These are phyloP conservation scores for Cabera pusaria DNA, from an alignment of 2,888 invertebrate genomes.

Conservation along the genomic window DNA sequence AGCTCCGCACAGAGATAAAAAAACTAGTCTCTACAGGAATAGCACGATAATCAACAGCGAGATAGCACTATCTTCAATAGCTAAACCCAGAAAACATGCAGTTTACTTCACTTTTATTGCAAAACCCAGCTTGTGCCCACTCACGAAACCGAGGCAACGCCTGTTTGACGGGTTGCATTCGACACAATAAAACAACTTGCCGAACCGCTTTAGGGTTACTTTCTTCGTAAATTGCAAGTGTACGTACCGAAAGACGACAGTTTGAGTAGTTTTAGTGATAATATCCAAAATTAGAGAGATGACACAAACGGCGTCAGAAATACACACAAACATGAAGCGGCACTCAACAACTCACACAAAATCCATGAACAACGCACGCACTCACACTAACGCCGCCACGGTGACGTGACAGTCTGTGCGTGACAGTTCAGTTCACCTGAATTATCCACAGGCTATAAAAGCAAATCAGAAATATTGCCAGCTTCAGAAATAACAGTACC, in stretches of 20 bases:
- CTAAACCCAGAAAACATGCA: constrained; percentile 39
- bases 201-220: constrained; percentile 34
- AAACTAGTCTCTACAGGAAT: constrained; percentile 57
- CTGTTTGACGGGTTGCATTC: constrained; percentile 60
- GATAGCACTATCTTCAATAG: constrained; percentile 57
- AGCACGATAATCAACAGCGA: constrained; percentile 55
- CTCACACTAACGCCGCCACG: constrained; percentile 56
- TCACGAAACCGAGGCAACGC: constrained; percentile 64
- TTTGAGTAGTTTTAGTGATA: constrained; percentile 77
- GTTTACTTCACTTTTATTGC: constrained; percentile 32
- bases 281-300: constrained; percentile 75
- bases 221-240: constrained; percentile 37
- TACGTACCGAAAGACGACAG: constrained; percentile 75
- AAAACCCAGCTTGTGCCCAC: constrained; percentile 29
- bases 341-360: constrained; percentile 53
- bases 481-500: too few species aligned
- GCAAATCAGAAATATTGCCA: constrained; percentile 5
- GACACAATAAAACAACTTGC: constrained; percentile 40
- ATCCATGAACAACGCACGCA: constrained; percentile 61
- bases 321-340: constrained; percentile 75
- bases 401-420: constrained; percentile 8
- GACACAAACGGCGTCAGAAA: constrained; percentile 76
- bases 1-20: constrained; percentile 63
- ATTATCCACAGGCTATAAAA: too few species aligned
- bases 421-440: too few species aligned